A percentile compares a stretch with the other conserved stretches of the same genome.
phyloP scores from a whole-genome alignment of 2,888 invertebrate genomes.

The Diachrysia chrysitis region DNA sequence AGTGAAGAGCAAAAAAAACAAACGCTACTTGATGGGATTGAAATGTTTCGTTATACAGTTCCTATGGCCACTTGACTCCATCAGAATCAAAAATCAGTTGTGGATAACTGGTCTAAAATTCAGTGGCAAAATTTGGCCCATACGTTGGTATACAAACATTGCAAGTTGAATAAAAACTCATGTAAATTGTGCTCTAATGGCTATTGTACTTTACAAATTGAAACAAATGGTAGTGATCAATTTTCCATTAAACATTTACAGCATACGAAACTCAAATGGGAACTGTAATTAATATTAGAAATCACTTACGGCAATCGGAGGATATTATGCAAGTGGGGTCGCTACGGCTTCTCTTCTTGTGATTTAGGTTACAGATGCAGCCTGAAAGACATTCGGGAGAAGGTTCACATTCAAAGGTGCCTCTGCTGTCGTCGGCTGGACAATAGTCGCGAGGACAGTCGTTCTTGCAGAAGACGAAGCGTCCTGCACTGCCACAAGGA shows the following conservation, averaged over 20 bases:
- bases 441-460: slow-evolving; percentile 61
- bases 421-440: slow-evolving; percentile 61
- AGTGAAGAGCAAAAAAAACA: too few species aligned
- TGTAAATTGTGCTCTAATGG: too few species aligned
- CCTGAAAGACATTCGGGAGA: slow-evolving; percentile 59
- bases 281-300: slow-evolving; percentile 25
- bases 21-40: slow-evolving; percentile 39
- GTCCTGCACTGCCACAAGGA: slow-evolving; percentile 63
- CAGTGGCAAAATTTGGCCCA: too few species aligned
- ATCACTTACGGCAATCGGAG: slow-evolving; percentile 63
- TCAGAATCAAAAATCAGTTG: too few species aligned
- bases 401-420: slow-evolving; percentile 49
- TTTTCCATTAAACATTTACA: background rate
- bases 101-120: too few species aligned
- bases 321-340: slow-evolving; percentile 63
- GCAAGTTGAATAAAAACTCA: background rate
- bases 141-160: too few species aligned
- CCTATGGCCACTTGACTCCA: too few species aligned
- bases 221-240: background rate
- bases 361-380: slow-evolving; percentile 63
- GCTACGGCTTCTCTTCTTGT: slow-evolving; percentile 53
- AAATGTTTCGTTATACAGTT: too few species aligned
- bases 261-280: slow-evolving; percentile 7
- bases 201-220: background rate
- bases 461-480: slow-evolving; percentile 55